Conservation (phyloP, 2,113 vertebrate genomes). For the Takifugu bimaculatus region DNA sequence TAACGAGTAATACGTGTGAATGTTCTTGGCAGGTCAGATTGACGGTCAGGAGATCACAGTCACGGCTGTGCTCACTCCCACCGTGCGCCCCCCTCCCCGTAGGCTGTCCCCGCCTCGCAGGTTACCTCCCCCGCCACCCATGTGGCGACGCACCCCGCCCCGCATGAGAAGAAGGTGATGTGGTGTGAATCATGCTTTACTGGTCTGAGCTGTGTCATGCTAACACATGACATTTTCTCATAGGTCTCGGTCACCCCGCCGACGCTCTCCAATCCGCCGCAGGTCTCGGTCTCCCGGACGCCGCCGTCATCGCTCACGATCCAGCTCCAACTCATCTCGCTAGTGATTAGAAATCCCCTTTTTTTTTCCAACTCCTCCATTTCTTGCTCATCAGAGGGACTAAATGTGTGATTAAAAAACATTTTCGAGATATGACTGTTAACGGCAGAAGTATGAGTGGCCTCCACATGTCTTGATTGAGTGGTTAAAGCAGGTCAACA, state of each 20-base stretch:
- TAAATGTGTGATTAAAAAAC: not conserved
- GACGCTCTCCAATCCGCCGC: constrained; percentile 85
- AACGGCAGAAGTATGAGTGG: not conserved
- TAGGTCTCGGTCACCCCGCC: constrained; percentile 88
- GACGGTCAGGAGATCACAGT: constrained; percentile 97
- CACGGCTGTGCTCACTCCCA: constrained; percentile 85
- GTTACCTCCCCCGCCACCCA: constrained; percentile 89
- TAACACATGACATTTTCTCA: not conserved
- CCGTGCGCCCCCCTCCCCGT: constrained; percentile 78
- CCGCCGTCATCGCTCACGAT: constrained; percentile 88
- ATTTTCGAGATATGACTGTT: not conserved
- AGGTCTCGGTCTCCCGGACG: constrained; percentile 84
- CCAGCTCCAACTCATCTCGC: constrained; percentile 93
- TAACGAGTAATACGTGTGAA: not conserved
- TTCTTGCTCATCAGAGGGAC: constrained; percentile 1
- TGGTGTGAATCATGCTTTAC: not conserved
- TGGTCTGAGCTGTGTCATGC: too few relatives aligned
- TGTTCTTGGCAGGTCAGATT: constrained; percentile 82
- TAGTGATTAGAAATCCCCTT: constrained; percentile 56
- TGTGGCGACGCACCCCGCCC: constrained; percentile 93
- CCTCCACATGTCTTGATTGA: too few relatives aligned
- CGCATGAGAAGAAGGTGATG: constrained; percentile 90
- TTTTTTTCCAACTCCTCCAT: not conserved
- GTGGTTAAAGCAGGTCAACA: too few relatives aligned
- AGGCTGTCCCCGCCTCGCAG: constrained; percentile 86